Percentiles rank a stretch among this genome's conserved stretches.
phyloP scores from a whole-genome alignment of 1,140 invertebrate genomes.

The Diabrotica virgifera region DNA sequence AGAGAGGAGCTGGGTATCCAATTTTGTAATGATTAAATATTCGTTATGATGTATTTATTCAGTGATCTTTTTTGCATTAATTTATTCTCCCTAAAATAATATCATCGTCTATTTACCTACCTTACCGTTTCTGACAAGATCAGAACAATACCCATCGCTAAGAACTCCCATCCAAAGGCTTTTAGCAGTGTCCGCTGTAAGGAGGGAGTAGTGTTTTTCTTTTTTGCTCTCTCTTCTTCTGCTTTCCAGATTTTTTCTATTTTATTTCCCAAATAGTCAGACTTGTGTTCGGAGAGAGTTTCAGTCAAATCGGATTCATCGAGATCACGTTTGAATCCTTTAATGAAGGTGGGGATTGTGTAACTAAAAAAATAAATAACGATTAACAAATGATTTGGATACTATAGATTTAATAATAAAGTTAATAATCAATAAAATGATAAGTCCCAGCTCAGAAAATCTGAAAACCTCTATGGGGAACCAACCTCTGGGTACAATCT shows the following conservation, averaged over 20 bases:
- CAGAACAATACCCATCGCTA: constrained; percentile 43
- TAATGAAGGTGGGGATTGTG: constrained; percentile 53
- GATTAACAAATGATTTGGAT: neutral
- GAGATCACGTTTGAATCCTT: constrained; percentile 55
- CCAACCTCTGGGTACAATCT: too few relatives aligned
- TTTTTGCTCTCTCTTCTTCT: constrained; percentile 46
- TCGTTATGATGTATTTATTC: too few relatives aligned
- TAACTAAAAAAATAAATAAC: constrained; percentile 44
- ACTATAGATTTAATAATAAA: neutral
- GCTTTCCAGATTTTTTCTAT: constrained; percentile 54
- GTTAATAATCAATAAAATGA: neutral
- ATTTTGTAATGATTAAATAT: too few relatives aligned
- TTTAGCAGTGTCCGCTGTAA: constrained; percentile 37
- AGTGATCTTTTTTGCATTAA: too few relatives aligned
- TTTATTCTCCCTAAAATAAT: neutral
- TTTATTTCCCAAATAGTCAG: constrained; percentile 55
- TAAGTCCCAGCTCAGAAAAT: too few relatives aligned
- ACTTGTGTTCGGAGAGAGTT: constrained; percentile 57
- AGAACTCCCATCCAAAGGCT: constrained; percentile 41
- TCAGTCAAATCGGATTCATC: constrained; percentile 58
- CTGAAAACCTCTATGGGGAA: too few relatives aligned
- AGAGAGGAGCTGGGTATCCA: too few relatives aligned
- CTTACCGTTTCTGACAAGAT: constrained; percentile 42
- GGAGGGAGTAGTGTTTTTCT: constrained; percentile 41
- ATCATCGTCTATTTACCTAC: constrained; percentile 27